Evolutionary conservation across 92 coral and sea anemone genomes (phyloP), one percentile per base, ranked within the genome.

Genomic region (Micromussa lordhowensis): DNA sequence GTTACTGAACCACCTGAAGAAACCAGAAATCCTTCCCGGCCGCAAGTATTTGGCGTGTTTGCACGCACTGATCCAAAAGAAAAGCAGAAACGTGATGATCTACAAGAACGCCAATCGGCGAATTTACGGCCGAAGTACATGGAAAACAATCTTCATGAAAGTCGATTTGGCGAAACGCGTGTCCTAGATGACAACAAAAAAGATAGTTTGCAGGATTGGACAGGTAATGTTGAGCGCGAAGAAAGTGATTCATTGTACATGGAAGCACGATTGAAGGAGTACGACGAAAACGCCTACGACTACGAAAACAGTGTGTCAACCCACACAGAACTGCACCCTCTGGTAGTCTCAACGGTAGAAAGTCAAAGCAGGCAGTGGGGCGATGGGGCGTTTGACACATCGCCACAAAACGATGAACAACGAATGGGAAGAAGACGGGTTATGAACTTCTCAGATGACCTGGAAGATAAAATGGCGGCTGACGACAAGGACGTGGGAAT

Each of bases 31-130:
- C 24, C 89, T 21, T 13, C 69, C 8, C 83, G 77, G 15, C 89
- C 89, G 4, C 89, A 86, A 28, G 83, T 86, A 30, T 86, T 86
- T 77, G 89, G 82, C 77, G 83, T 86, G 21, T 86, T 86, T 77
- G 89, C 82, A 16, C 82, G 82, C 51, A 77, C 74, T 40, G 89
- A 75, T 82, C 76, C 75, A 26, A 82, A n/a, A 5, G 51, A 73
- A 29, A 18, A 18, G 28, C 78, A 54, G 0, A 66, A 54, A 30
- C 71, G 24, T 18, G 34, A 9, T 44, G 51, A 44, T 44, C 12
- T 9, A 8, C 51, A 8, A 44, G 9, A 44, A 44, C 51, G 9
- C 31, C 69, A 83, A 15, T 34, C 86, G 22, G 71, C 86, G 63
- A 17, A 49, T 17, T 21, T 71, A 19, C 32, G 19, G 17, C 40